Evolutionary conservation across 2,797 vertebrate genomes (phyloP).

Genomic region (Hypotaenidia philippensis): DNA sequence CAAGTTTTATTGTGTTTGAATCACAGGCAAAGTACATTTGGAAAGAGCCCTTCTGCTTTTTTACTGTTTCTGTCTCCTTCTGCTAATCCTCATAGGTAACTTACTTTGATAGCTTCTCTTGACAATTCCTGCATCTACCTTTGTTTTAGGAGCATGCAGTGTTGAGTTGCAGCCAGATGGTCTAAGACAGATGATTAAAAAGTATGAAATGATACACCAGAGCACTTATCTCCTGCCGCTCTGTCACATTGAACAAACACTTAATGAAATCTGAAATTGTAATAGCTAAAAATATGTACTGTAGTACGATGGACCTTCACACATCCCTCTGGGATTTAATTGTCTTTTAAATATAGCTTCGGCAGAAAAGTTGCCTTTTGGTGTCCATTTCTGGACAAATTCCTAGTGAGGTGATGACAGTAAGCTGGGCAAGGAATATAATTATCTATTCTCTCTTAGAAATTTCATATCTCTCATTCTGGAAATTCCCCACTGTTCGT

Average conservation of each 20-base stretch:
- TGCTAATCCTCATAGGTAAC: background rate
- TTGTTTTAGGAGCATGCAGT: background rate
- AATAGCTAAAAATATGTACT: constrained; percentile 31
- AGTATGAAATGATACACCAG: background rate
- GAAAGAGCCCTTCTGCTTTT: constrained; percentile 11
- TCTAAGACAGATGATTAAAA: constrained; percentile 49
- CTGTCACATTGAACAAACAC: constrained; percentile 18
- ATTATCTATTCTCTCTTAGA: background rate
- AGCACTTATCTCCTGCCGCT: constrained; percentile 22
- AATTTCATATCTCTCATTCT: background rate
- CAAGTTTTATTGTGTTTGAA: constrained; percentile 9
- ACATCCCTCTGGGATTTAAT: background rate
- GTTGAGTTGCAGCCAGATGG: constrained; percentile 52
- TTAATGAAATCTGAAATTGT: constrained; percentile 47
- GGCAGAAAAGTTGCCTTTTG: background rate
- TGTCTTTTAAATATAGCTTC: background rate
- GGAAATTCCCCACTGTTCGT: background rate
- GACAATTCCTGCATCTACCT: constrained; percentile 1
- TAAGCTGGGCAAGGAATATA: background rate
- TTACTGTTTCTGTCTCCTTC: constrained; percentile 7
- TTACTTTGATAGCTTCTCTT: background rate
- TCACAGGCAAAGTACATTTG: background rate
- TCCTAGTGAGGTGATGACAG: background rate
- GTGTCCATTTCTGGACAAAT: background rate
- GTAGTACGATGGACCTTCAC: background rate